These are phyloP conservation scores for Drosophila kikkawai DNA, from an alignment of 1,140 invertebrate genomes.

Conservation along the genomic window DNA sequence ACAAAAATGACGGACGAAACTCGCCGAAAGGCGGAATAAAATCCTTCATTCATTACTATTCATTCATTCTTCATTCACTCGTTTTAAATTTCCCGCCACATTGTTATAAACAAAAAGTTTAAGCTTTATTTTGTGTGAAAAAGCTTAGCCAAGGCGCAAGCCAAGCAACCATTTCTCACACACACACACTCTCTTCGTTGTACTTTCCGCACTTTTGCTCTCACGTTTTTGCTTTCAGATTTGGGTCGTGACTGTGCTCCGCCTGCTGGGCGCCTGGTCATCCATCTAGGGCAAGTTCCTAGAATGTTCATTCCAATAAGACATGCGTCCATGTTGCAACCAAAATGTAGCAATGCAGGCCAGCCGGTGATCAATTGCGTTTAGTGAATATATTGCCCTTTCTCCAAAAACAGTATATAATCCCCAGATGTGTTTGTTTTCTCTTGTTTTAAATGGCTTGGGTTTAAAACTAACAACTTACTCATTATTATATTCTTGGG, in stretches of 20 bases:
- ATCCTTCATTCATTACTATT: not conserved
- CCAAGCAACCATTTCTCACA: conserved; percentile 7
- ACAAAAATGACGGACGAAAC: conserved; percentile 61
- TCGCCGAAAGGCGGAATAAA: too few species aligned
- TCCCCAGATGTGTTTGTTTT: too few species aligned
- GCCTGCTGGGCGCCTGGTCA: conserved; percentile 67
- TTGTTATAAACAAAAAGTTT: not conserved
- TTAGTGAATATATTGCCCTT: not conserved
- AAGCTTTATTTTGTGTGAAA: not conserved
- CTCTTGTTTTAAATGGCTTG: not conserved
- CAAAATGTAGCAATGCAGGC: not conserved
- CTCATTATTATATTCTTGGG: not conserved
- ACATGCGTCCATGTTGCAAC: conserved; percentile 7
- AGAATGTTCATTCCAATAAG: conserved; percentile 84
- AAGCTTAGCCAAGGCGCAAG: conserved; percentile 52
- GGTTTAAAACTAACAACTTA: not conserved
- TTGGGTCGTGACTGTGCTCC: conserved; percentile 32
- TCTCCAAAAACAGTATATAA: not conserved
- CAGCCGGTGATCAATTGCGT: not conserved
- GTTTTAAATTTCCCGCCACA: not conserved
- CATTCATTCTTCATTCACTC: not conserved
- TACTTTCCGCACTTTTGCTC: not conserved
- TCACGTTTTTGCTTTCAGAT: not conserved
- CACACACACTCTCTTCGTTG: not conserved
- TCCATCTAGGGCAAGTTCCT: conserved; percentile 84